phyloP scores from a whole-genome alignment of 2,113 vertebrate genomes.

The Electrona antarctica region DNA sequence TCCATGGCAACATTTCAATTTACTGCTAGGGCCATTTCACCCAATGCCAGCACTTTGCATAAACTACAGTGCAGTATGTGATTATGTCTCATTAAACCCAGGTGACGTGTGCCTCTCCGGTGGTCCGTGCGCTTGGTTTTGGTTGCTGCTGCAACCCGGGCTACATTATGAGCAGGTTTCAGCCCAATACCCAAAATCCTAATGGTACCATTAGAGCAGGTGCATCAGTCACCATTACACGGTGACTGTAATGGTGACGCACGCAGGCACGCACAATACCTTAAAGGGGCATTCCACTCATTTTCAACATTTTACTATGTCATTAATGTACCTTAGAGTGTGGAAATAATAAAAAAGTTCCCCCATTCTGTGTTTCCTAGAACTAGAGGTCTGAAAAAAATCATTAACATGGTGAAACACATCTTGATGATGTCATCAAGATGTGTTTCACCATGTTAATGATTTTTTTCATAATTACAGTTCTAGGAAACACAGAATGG shows the following conservation, averaged over 20 bases:
- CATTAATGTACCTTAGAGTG: too few species aligned
- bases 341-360: too few species aligned
- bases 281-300: too few species aligned
- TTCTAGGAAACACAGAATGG: too few species aligned
- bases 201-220: constrained; percentile 63
- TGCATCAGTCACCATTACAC: constrained; percentile 51
- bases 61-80: constrained; percentile 40
- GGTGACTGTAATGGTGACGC: neutral
- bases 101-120: constrained; percentile 55
- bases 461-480: too few species aligned
- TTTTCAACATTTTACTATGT: too few species aligned
- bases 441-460: too few species aligned
- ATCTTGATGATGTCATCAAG: too few species aligned
- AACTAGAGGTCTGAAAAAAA: too few species aligned
- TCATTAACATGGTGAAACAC: too few species aligned
- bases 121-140: constrained; percentile 43
- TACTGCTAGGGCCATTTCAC: constrained; percentile 65
- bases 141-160: constrained; percentile 14
- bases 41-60: constrained; percentile 66
- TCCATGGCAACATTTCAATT: constrained; percentile 71
- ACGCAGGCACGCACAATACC: constrained; percentile 17
- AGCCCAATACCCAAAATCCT: constrained; percentile 49
- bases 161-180: constrained; percentile 60
- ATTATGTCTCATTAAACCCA: constrained; percentile 65
- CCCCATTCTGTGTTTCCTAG: too few species aligned